Conservation (phyloP, 2,888 invertebrate genomes). For the Synergus umbraculus region DNA sequence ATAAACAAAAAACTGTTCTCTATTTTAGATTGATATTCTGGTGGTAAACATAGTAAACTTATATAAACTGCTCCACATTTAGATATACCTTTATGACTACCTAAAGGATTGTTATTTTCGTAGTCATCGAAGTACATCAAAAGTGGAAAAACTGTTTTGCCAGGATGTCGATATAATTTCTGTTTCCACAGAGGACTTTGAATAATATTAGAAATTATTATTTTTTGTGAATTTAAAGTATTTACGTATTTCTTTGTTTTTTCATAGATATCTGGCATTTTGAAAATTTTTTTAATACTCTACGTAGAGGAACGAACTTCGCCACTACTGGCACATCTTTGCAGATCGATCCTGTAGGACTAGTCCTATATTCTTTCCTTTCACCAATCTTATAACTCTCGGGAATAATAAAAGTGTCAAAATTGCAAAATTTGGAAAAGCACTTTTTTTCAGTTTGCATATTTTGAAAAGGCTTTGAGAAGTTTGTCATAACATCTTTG, state of each 20-base stretch:
- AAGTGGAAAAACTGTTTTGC: conserved; percentile 53
- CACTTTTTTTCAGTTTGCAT: conserved; percentile 46
- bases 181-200: conserved; percentile 47
- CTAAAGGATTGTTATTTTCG: conserved; percentile 55
- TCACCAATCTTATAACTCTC: conserved; percentile 44
- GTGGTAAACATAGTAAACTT: conserved; percentile 52
- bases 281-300: conserved; percentile 48
- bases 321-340: conserved; percentile 42
- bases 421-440: conserved; percentile 45
- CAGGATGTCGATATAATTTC: conserved; percentile 13
- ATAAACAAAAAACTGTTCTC: conserved; percentile 56
- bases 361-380: conserved; percentile 44
- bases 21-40: conserved; percentile 50
- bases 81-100: conserved; percentile 54
- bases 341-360: conserved; percentile 37
- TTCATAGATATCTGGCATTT: conserved; percentile 46
- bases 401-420: conserved; percentile 47
- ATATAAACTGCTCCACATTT: conserved; percentile 58
- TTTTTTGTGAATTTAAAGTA: conserved; percentile 15
- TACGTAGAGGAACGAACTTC: conserved; percentile 48
- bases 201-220: conserved; percentile 47
- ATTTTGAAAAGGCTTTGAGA: conserved; percentile 29
- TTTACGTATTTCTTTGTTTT: conserved; percentile 46
- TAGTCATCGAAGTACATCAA: conserved; percentile 53
- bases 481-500: conserved; percentile 28